Percentiles rank a stretch among this genome's conserved stretches.
phyloP scores from a whole-genome alignment of 2,113 vertebrate species.

The Hippopotamus amphibius region DNA sequence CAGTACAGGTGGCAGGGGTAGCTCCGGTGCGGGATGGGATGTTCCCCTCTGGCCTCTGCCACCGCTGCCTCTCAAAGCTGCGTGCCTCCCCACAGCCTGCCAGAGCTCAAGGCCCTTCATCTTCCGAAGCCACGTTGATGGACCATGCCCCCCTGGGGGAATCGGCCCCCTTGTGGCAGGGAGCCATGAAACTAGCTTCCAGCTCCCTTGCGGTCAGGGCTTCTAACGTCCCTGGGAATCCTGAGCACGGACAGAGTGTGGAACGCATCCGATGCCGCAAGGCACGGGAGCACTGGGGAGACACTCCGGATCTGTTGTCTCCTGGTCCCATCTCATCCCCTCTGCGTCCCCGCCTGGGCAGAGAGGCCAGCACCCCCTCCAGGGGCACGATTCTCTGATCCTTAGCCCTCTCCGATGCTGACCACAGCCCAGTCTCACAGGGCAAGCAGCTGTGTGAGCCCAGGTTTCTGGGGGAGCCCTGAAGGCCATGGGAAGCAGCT shows the following conservation, averaged over 20 bases:
- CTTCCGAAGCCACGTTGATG: background rate
- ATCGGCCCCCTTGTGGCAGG: background rate
- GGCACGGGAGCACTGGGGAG: background rate
- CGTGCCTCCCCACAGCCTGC: background rate
- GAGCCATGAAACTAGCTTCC: too few relatives aligned
- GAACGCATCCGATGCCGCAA: rapidly evolving
- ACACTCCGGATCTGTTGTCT: background rate
- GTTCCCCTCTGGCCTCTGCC: too few relatives aligned
- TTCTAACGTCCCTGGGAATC: background rate
- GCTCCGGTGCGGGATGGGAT: background rate
- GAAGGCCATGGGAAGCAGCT: background rate
- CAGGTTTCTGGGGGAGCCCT: background rate
- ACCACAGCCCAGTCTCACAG: background rate
- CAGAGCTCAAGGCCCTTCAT: rapidly evolving
- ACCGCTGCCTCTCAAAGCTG: background rate
- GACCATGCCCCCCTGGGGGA: background rate
- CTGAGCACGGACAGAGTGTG: background rate
- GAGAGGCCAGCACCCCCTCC: too few relatives aligned
- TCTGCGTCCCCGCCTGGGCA: background rate
- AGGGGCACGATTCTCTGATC: too few relatives aligned
- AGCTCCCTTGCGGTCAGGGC: background rate
- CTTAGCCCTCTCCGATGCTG: background rate
- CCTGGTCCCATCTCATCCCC: background rate
- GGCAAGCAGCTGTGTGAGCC: background rate
- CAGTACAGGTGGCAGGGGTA: rapidly evolving